Conservation (phyloP, 2,113 vertebrate genomes). For the Terrapene triunguis region DNA sequence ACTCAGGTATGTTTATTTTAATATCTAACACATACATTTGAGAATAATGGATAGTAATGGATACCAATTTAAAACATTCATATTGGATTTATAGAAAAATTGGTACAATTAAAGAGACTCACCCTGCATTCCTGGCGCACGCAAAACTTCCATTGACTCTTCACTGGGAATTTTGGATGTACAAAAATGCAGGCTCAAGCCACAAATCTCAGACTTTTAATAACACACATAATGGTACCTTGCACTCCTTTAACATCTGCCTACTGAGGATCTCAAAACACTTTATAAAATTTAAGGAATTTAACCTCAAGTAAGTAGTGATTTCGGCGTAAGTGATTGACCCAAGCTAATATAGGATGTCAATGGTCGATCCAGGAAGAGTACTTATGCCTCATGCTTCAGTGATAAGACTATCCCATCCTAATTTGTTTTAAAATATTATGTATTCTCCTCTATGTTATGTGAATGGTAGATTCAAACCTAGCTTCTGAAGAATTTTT, state of each 20-base stretch:
- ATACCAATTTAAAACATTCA: neutral
- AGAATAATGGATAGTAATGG: neutral
- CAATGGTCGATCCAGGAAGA: neutral
- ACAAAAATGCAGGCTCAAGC: neutral
- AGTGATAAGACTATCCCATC: neutral
- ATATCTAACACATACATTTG: neutral
- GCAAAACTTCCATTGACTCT: neutral
- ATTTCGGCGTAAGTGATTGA: neutral
- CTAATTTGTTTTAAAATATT: neutral
- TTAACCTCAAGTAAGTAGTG: neutral
- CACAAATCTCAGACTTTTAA: neutral
- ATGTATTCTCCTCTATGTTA: neutral
- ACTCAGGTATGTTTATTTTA: neutral
- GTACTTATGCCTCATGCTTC: neutral
- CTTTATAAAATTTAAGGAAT: neutral
- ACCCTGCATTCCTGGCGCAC: neutral
- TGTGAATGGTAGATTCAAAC: neutral
- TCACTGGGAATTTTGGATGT: neutral
- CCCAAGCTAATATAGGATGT: neutral
- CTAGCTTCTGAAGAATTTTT: neutral
- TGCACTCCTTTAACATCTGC: neutral
- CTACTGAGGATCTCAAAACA: neutral
- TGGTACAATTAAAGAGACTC: neutral
- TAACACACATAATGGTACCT: neutral
- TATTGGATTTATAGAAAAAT: neutral